Base-by-base conservation (phyloP, 2,888 invertebrate species). In the Agriopis aurantiaria region DNA sequence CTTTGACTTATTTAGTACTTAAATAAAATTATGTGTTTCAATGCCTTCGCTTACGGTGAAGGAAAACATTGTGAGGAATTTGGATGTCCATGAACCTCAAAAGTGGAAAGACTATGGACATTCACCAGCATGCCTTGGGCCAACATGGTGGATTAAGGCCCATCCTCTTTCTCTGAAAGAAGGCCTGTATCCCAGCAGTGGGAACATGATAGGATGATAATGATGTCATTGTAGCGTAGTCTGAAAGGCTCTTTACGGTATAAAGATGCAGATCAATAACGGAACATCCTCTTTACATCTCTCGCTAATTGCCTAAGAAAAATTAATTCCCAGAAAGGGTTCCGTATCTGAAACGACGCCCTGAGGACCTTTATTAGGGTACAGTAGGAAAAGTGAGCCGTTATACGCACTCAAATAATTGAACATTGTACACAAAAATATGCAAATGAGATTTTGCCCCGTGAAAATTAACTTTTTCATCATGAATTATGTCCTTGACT, bases 381-480 rank as follows among this genome's bases (percentile, higher is more conserved):
- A 81, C 87, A 83, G 79, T 80, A 80, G 80, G 87, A 88, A 87
- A 87, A 88, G 87, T 85, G 80, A 88, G 85, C 82, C 79, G 82
- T 85, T 79, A 84, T 82, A 81, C 82, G 83, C 84, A 88, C 88
- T 88, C 88, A 84, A 89, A 91, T 94, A 93, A 93, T 93, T 91
- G 92, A 87, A 88, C 84, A 82, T 82, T 78, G 88, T 84, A 82
- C 82, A 88, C 90, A 89, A 92, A 94, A 93, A 92, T 93, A 94
- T 94, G 94, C 89, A 94, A 93, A 94, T 93, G 88, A 87, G 86
- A 79, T 86, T 85, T 83, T 79, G 82, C 87, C 82, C 84, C 82
- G 88, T 85, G 91, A 91, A 93, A 94, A 93, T 93, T 92, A 92
- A 94, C 93, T 94, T 94, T 93, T 94, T 93, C 94, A 93, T 93